Evolutionary conservation across 2,888 invertebrate species (phyloP).

Genomic region (Melieria crassipennis): DNA sequence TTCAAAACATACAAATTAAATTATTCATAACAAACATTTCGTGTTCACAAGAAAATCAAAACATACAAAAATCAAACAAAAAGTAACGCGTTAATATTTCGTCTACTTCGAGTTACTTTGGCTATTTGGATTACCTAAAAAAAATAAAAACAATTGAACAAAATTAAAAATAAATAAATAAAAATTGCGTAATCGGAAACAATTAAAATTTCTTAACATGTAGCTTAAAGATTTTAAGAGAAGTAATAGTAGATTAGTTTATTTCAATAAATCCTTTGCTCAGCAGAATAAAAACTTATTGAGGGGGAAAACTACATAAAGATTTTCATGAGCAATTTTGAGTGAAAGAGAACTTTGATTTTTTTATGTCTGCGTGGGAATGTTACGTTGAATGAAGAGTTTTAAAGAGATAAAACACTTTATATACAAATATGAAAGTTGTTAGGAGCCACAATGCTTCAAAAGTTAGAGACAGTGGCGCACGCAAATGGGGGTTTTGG

Average conservation of each 20-base stretch:
- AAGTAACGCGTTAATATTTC: conserved; percentile 48
- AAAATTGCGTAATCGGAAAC: conserved; percentile 4
- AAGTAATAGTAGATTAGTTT: not conserved
- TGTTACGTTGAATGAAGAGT: too few relatives aligned
- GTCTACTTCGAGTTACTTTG: conserved; percentile 65
- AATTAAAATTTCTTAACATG: not conserved
- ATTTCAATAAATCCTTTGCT: too few relatives aligned
- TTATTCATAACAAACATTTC: not conserved
- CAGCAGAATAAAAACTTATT: too few relatives aligned
- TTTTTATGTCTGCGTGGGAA: too few relatives aligned
- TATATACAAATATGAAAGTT: too few relatives aligned
- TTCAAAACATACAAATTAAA: not conserved
- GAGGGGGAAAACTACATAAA: too few relatives aligned
- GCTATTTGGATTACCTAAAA: conserved; percentile 65
- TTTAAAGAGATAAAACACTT: too few relatives aligned
- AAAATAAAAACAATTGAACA: conserved; percentile 50
- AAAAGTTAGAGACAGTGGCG: too few relatives aligned
- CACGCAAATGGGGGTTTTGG: too few relatives aligned
- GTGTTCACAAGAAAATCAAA: conserved; percentile 32
- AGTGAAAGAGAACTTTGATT: not conserved
- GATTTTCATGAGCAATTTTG: too few relatives aligned
- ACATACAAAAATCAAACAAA: conserved; percentile 40
- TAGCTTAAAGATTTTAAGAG: not conserved
- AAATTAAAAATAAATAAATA: conserved; percentile 41
- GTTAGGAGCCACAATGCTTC: too few relatives aligned